Evolutionary conservation across 2,797 vertebrate species (phyloP).

Genomic region (Coluber constrictor): DNA sequence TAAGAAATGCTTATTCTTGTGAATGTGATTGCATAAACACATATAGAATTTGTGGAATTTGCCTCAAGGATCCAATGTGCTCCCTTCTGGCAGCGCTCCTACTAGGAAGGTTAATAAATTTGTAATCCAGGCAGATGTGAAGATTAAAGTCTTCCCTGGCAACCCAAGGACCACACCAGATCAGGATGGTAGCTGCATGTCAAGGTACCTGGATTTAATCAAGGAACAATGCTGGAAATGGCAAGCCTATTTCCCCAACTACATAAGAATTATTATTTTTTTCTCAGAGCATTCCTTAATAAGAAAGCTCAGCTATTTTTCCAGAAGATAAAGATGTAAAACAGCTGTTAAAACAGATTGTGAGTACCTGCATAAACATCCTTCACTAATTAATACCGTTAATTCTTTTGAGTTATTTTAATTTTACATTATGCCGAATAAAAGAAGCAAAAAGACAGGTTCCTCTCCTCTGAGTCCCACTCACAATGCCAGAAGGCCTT

Average conservation of each 20-base stretch:
- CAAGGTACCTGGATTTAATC: not conserved
- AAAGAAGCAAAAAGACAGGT: not conserved
- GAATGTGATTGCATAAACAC: not conserved
- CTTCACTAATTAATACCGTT: not conserved
- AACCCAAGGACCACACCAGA: not conserved
- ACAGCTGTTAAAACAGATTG: not conserved
- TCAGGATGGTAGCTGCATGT: not conserved
- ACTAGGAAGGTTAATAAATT: not conserved
- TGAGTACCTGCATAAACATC: not conserved
- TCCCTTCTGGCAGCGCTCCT: too few species aligned
- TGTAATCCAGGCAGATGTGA: not conserved
- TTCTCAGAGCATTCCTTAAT: rapidly evolving
- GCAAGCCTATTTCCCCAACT: rapidly evolving
- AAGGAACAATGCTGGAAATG: not conserved
- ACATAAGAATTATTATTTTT: not conserved
- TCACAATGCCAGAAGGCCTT: not conserved
- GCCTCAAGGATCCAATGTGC: not conserved
- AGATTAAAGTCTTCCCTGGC: not conserved
- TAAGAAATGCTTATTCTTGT: not conserved
- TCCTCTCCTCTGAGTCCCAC: not conserved
- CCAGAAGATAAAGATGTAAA: not conserved
- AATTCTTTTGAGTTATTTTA: not conserved
- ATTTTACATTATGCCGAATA: not conserved
- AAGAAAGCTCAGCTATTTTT: not conserved
- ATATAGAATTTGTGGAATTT: not conserved